These are phyloP conservation scores for Cololabis saira DNA, from an alignment of 2,113 vertebrate species.

Conservation along the genomic window DNA sequence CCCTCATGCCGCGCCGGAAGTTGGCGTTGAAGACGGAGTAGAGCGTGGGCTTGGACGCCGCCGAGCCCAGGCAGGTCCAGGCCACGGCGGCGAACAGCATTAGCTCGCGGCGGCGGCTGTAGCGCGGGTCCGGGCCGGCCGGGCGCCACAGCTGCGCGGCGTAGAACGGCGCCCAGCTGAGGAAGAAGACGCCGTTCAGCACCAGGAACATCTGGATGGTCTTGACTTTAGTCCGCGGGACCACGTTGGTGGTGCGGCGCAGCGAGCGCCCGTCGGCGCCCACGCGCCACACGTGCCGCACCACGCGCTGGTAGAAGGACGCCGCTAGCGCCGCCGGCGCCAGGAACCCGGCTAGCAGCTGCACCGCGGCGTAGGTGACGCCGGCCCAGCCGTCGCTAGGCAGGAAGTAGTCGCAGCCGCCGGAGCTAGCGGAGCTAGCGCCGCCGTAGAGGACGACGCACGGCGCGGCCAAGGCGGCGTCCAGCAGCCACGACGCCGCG, in stretches of 20 bases:
- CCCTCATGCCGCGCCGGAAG: constrained; percentile 92
- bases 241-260: constrained; percentile 91
- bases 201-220: constrained; percentile 96
- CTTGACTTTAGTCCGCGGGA: constrained; percentile 95
- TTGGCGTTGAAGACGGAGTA: constrained; percentile 91
- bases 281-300: constrained; percentile 95
- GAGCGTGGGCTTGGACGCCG: constrained; percentile 91
- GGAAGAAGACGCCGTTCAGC: constrained; percentile 87
- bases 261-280: constrained; percentile 86
- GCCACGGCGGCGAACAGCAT: constrained; percentile 85
- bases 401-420: constrained; percentile 90
- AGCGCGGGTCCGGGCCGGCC: no score
- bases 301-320: constrained; percentile 90
- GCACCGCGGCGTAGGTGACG: constrained; percentile 76
- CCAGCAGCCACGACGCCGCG: constrained; percentile 87
- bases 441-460: constrained; percentile 88
- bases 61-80: constrained; percentile 91
- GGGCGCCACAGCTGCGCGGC: constrained; percentile 91
- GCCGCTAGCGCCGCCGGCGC: constrained; percentile 84
- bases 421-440: no score
- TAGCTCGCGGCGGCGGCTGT: no score
- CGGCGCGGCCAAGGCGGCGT: constrained; percentile 82
- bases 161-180: constrained; percentile 92
- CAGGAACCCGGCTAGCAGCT: constrained; percentile 85
- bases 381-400: constrained; percentile 86